A percentile compares a stretch with the other conserved stretches of the same genome.
phyloP scores from a whole-genome alignment of 2,113 vertebrate species.

The Turdus rufiventris region DNA sequence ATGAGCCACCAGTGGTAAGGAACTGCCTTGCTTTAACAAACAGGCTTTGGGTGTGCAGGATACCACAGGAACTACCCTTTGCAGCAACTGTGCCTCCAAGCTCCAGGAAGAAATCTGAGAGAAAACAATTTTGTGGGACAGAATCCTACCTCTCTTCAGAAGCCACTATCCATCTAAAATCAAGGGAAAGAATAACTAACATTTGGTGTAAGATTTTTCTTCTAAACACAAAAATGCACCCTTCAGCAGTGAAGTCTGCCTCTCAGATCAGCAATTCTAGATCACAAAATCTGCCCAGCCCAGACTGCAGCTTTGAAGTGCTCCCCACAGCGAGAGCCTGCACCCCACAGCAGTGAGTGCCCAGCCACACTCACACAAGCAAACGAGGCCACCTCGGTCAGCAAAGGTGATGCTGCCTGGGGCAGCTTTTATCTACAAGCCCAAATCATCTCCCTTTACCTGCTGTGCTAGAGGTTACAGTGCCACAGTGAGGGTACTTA shows the following conservation, averaged over 20 bases:
- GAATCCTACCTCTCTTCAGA: background rate
- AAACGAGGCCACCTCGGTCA: background rate
- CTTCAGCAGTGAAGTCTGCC: background rate
- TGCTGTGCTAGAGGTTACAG: background rate
- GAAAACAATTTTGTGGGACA: background rate
- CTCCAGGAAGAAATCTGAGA: background rate
- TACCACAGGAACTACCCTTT: background rate
- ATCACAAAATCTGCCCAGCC: background rate
- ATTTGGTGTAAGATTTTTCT: background rate
- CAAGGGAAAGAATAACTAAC: background rate
- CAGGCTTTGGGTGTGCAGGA: background rate
- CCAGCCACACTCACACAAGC: background rate
- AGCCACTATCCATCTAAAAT: background rate
- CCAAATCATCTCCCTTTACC: background rate
- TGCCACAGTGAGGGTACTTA: background rate
- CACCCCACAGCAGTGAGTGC: fast-evolving
- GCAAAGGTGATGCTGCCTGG: background rate
- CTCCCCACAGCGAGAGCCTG: background rate
- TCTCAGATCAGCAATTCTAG: background rate
- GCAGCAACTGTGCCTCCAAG: background rate
- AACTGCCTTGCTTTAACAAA: background rate
- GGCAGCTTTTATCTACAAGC: background rate
- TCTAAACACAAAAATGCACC: background rate
- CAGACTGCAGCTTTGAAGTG: background rate
- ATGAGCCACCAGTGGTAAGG: background rate